Evolutionary conservation across 2,888 invertebrate genomes (phyloP), one percentile per base, ranked within the genome.

Genomic region (Thymelicus sylvestris): DNA sequence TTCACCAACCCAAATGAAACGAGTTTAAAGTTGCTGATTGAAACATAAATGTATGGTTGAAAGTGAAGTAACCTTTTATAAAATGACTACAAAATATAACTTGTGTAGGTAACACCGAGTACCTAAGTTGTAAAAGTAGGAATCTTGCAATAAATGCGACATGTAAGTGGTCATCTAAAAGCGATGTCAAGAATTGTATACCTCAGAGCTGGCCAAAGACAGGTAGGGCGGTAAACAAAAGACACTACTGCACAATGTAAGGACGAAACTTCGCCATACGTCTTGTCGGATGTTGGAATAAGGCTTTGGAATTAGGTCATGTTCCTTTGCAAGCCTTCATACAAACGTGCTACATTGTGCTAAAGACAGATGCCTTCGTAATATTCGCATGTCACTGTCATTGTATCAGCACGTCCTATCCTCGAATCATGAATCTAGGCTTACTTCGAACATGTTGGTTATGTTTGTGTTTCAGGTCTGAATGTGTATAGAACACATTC

Each of bases 211-310:
- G 44, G 41, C 31, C 38, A 57, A 70, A 70, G 50, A 65, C 59
- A 65, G 70, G 70, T 70, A 70, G 59, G n/a, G 15, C 41, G 6
- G 44, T 31, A 57, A 60, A 70, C 70, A 70, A 70, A 70, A 70
- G 70, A 48, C 48, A 60, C 65, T 60, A 60, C 50, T 65, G 70
- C 65, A 70, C 70, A 70, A 65, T 70, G 70, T 70, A 70, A 70
- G 70, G 70, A 70, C 60, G 70, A 44, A 65, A 70, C 64, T 70
- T 65, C 60, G 48, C 65, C 70, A 60, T 65, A 70, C 65, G 41
- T 70, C 65, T 50, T 52, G 70, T 70, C 59, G 60, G 64, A 70
- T 70, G 70, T 70, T 50, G 59, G 24, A 65, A 70, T 52, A 60
- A 65, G 60, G 31, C 70, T 50, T 24, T 5, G 48, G 64, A 70